Evolutionary conservation across 1,140 invertebrate genomes (phyloP).

Genomic region (Venturia canescens): DNA sequence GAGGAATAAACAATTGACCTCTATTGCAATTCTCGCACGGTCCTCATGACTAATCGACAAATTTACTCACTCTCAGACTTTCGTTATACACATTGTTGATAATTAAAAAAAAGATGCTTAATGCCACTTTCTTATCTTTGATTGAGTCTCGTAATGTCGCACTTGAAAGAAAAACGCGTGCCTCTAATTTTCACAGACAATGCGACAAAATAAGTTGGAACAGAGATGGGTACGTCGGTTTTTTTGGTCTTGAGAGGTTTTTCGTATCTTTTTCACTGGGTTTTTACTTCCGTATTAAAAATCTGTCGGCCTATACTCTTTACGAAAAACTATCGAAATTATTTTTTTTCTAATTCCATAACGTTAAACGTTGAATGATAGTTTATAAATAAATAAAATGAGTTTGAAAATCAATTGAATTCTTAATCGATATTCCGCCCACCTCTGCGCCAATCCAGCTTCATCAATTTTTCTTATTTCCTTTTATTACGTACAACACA

Average conservation of each 20-base stretch:
- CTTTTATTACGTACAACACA: constrained; percentile 71
- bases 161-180: constrained; percentile 26
- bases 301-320: neutral
- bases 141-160: constrained; percentile 38
- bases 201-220: neutral
- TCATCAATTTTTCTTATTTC: constrained; percentile 59
- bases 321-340: too few species aligned
- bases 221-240: neutral
- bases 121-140: constrained; percentile 41
- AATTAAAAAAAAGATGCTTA: neutral
- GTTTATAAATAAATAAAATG: too few species aligned
- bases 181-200: constrained; percentile 35
- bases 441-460: neutral
- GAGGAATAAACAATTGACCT: neutral
- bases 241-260: neutral
- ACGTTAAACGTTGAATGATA: too few species aligned
- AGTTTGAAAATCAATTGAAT: neutral
- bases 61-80: constrained; percentile 5
- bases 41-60: constrained; percentile 37
- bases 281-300: neutral
- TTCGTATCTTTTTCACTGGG: neutral
- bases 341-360: too few species aligned
- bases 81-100: neutral
- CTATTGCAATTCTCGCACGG: constrained; percentile 34
- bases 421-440: neutral